A percentile compares a stretch with the other conserved stretches of the same genome.
Conservation (phyloP, 2,113 vertebrate species). For the Notechis scutatus region DNA sequence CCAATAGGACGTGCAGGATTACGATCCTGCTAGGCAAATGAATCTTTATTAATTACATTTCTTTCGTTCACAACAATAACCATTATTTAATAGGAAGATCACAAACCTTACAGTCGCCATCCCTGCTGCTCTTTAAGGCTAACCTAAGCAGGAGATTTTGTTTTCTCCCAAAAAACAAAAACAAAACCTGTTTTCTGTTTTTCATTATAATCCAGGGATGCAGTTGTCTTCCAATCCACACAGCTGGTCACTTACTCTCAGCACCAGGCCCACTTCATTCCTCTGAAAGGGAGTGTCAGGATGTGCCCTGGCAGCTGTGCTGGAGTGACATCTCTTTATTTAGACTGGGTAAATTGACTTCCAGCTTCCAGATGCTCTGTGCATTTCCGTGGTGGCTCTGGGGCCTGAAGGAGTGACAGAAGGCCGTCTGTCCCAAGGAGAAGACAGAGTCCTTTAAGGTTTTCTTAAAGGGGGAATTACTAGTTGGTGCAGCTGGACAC, state of each 20-base stretch:
- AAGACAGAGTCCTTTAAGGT: background rate
- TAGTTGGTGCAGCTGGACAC: background rate
- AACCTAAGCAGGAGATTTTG: background rate
- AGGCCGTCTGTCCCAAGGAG: background rate
- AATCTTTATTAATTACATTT: no score
- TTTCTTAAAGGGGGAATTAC: background rate
- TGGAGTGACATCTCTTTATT: slow-evolving; percentile 59
- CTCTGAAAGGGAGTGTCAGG: slow-evolving; percentile 64
- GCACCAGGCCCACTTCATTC: slow-evolving; percentile 35
- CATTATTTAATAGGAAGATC: background rate
- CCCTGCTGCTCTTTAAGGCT: background rate
- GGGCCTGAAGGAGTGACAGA: background rate
- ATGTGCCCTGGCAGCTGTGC: slow-evolving; percentile 77
- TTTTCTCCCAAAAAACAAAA: background rate
- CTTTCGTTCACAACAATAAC: no score
- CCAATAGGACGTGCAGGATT: no score
- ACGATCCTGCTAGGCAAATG: no score
- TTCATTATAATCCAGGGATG: slow-evolving; percentile 64
- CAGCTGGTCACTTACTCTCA: background rate
- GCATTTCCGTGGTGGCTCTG: background rate
- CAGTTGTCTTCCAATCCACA: slow-evolving; percentile 39
- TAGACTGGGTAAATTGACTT: slow-evolving; percentile 33
- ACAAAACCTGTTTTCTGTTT: slow-evolving; percentile 9
- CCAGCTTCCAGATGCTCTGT: slow-evolving; percentile 20
- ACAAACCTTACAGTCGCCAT: background rate